Percentiles rank a stretch among this genome's conserved stretches.
These are phyloP conservation scores for Strigops habroptila DNA, from an alignment of 2,113 vertebrate genomes.

Conservation along the genomic window DNA sequence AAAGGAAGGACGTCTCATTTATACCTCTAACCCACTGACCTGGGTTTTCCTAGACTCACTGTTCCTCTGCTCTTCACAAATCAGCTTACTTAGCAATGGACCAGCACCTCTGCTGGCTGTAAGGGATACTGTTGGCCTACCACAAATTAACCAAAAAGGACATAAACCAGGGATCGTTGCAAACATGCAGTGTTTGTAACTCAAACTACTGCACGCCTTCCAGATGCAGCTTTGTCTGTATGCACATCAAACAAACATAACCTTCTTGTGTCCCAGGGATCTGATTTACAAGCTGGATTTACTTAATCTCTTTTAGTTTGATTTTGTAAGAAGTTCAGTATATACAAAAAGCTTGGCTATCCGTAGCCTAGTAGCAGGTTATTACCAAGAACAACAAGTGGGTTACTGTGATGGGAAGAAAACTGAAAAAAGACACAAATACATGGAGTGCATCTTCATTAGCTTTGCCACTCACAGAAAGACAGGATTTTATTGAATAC, in stretches of 20 bases:
- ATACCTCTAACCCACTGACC: neutral
- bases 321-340: neutral
- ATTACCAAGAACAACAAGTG: neutral
- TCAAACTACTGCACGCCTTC: neutral
- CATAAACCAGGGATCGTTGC: neutral
- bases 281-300: neutral
- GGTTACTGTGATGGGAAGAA: neutral
- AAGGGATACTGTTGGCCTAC: neutral
- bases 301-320: neutral
- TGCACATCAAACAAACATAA: neutral
- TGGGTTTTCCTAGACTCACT: neutral
- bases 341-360: neutral
- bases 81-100: neutral
- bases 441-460: neutral
- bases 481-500: neutral
- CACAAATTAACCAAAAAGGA: neutral
- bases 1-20: neutral
- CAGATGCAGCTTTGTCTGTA: neutral
- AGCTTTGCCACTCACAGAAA: neutral
- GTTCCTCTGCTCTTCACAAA: neutral
- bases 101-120: neutral
- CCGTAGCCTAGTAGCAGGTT: neutral
- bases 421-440: neutral
- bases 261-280: neutral
- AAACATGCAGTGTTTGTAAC: neutral